Percentiles rank a stretch among this genome's conserved stretches.
Evolutionary conservation across 2,888 invertebrate genomes (phyloP).

Genomic region (Cyclophora albipunctata): DNA sequence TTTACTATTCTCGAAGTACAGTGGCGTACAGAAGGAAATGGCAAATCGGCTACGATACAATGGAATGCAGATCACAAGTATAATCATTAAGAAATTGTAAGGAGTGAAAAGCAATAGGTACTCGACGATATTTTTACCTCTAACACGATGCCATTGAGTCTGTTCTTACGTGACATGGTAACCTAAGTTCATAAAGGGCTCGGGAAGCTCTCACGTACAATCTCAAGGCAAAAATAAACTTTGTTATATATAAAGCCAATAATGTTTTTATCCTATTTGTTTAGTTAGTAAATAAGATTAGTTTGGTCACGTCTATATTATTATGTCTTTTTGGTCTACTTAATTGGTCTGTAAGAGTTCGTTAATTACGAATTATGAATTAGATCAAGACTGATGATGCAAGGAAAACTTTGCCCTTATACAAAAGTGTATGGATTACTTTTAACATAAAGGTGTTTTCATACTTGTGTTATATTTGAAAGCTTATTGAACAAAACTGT

Average conservation of each 20-base stretch:
- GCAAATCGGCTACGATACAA: too few species aligned
- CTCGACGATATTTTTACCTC: constrained; percentile 23
- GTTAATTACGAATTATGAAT: too few species aligned
- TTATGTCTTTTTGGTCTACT: background rate
- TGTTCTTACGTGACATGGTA: constrained; percentile 43
- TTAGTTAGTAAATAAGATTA: constrained; percentile 6
- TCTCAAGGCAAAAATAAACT: constrained; percentile 28
- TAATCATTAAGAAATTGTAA: too few species aligned
- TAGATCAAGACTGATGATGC: too few species aligned
- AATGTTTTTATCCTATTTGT: constrained; percentile 14
- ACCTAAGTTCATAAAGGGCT: constrained; percentile 40
- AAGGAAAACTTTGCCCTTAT: too few species aligned
- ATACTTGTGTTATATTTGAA: too few species aligned
- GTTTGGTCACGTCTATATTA: constrained; percentile 3
- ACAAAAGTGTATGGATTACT: too few species aligned
- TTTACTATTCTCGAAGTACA: too few species aligned
- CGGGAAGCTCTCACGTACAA: constrained; percentile 27
- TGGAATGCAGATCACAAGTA: too few species aligned
- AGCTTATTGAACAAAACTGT: too few species aligned
- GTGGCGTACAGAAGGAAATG: too few species aligned
- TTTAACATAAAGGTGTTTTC: too few species aligned
- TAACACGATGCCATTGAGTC: constrained; percentile 29
- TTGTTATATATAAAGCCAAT: constrained; percentile 12
- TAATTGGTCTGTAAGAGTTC: background rate
- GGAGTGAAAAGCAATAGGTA: background rate